A percentile compares a stretch with the other conserved stretches of the same genome.
These are phyloP conservation scores for Lithophane leautieri DNA, from an alignment of 2,888 invertebrate genomes.

Conservation along the genomic window DNA sequence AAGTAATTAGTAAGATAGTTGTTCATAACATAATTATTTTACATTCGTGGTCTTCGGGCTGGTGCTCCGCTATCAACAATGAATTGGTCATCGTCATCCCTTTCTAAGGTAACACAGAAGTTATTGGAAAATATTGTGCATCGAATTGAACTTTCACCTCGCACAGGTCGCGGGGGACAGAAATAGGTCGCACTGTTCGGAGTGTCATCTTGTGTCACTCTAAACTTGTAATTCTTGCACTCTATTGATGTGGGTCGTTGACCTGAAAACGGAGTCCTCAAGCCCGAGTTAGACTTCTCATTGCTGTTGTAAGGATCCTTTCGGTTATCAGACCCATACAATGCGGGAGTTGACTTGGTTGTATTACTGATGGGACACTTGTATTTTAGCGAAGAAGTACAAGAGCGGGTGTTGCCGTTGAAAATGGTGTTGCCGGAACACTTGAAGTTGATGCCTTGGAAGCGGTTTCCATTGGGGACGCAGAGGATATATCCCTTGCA, in stretches of 20 bases:
- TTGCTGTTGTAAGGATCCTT: slow-evolving; percentile 65
- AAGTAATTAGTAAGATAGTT: slow-evolving; percentile 11
- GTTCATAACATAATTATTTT: slow-evolving; percentile 5
- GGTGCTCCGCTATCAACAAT: slow-evolving; percentile 74
- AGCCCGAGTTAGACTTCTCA: slow-evolving; percentile 46
- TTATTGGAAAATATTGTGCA: slow-evolving; percentile 87
- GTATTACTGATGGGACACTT: slow-evolving; percentile 79
- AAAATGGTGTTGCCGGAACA: slow-evolving; percentile 86
- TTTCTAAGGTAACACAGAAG: slow-evolving; percentile 84
- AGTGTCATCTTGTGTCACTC: slow-evolving; percentile 79
- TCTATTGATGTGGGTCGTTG: slow-evolving; percentile 76
- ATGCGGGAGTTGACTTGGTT: slow-evolving; percentile 70
- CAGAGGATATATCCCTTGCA: slow-evolving; percentile 88
- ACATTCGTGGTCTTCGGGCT: slow-evolving; percentile 78
- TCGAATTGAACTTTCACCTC: slow-evolving; percentile 76
- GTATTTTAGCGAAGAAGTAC: slow-evolving; percentile 83
- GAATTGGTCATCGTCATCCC: slow-evolving; percentile 82
- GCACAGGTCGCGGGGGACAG: slow-evolving; percentile 81
- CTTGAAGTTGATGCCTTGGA: slow-evolving; percentile 87
- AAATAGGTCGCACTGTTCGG: slow-evolving; percentile 82
- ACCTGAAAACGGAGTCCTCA: slow-evolving; percentile 41
- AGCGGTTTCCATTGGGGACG: slow-evolving; percentile 83
- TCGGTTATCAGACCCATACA: slow-evolving; percentile 72
- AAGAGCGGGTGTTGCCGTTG: slow-evolving; percentile 83
- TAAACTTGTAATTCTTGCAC: slow-evolving; percentile 86